Evolutionary conservation across 2,113 vertebrate species (phyloP).

Genomic region (Riparia riparia): DNA sequence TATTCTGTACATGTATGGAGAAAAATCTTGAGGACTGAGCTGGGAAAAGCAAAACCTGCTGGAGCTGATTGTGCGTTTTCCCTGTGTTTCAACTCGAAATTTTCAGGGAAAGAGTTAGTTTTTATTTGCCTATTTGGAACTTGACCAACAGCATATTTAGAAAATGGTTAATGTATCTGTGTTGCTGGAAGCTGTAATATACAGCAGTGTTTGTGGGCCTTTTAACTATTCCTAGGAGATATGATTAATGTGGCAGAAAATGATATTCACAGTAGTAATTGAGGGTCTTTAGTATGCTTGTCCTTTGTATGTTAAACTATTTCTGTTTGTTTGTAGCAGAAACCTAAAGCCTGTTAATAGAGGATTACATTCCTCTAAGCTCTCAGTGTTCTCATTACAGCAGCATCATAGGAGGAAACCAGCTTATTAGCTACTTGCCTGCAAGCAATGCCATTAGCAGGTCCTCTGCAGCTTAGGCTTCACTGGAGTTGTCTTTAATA

Average conservation of each 20-base stretch:
- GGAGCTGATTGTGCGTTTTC: not conserved
- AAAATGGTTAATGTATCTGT: not conserved
- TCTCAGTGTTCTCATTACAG: not conserved
- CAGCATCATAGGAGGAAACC: not conserved
- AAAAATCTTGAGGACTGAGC: not conserved
- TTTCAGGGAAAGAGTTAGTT: not conserved
- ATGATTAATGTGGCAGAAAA: constrained; percentile 43
- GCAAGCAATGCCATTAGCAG: not conserved
- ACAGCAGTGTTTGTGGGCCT: not conserved
- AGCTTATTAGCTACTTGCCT: not conserved
- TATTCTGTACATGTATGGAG: not conserved
- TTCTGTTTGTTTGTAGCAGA: not conserved
- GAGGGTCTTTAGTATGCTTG: not conserved
- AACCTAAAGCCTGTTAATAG: not conserved
- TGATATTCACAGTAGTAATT: not conserved
- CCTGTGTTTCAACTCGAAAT: not conserved
- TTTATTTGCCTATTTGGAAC: not conserved
- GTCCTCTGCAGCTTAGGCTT: not conserved
- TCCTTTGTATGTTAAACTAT: not conserved
- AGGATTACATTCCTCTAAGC: constrained; percentile 8
- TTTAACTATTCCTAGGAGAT: constrained; percentile 6
- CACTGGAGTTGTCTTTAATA: not conserved
- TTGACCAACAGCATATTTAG: not conserved
- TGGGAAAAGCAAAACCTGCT: not conserved
- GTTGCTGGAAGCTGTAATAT: constrained; percentile 15